Evolutionary conservation across 2,888 invertebrate genomes (phyloP), one percentile per base, ranked within the genome.

Genomic region (Amiota mariae): DNA sequence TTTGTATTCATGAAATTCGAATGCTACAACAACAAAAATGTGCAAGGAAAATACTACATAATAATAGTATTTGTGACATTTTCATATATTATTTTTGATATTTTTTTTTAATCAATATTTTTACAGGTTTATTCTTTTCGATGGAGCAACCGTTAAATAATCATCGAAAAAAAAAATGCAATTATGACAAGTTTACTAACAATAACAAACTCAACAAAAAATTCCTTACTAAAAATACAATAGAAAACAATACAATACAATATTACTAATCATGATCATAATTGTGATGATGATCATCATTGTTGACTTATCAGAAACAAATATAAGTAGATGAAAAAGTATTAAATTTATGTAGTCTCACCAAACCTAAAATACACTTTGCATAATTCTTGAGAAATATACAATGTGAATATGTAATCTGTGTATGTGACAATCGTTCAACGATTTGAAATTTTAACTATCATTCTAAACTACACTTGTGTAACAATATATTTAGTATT

Each of bases 261-360:
- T 36, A 36, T 36, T 6, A 36, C 36, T 24, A 36, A 36, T 36
- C 6, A 36, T 36, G 36, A 36, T 67, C 86, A 84, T 83, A 85
- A 83, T 86, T 85, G 81, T 85, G 79, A 86, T 86, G 85, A 83
- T 85, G 85, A 85, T 83, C 83, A 82, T 75, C 73, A 18, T 20
- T 20, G 1, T 18, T 36, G 36, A 36, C 6, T 36, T 36, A 36
- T 36, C 6, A 36, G 20, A 11, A 59, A 59, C 54, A 59, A 59
- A 57, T 9, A 57, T 6, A 54, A 9, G 1, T 12, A 36, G 36
- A 36, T 6, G 6, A 36, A 6, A 36, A 36, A 36, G 6, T 15
- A 15, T 54, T n/a, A n/a, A 15, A n/a, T n/a, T n/a, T n/a, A 9
- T 54, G 1, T n/a, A n/a, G 12, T 15, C 3, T 54, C n/a, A 54